phyloP scores from a whole-genome alignment of 2,113 vertebrate genomes.

The Emydocephalus ijimae region DNA sequence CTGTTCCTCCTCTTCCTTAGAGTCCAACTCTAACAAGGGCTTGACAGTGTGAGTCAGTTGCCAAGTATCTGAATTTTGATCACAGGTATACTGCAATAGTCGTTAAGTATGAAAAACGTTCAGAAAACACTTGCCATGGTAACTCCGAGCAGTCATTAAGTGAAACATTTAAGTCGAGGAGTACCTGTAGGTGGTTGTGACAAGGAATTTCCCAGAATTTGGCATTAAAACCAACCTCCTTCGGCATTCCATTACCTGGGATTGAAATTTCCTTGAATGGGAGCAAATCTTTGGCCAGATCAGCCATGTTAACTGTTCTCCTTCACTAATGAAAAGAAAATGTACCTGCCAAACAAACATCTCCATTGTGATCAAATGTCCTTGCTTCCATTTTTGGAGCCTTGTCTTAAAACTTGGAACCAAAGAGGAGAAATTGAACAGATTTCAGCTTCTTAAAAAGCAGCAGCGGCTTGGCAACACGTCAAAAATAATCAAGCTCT shows the following conservation, averaged over 20 bases:
- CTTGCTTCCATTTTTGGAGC: not conserved
- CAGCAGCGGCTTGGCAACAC: not conserved
- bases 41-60: too few relatives aligned
- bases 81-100: too few relatives aligned
- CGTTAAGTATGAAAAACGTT: too few relatives aligned
- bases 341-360: not conserved
- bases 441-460: not conserved
- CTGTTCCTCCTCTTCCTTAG: too few relatives aligned
- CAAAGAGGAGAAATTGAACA: not conserved
- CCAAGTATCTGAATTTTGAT: too few relatives aligned
- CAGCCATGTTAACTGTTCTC: not conserved
- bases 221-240: too few relatives aligned
- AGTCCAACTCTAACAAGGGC: too few relatives aligned
- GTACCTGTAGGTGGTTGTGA: accelerated
- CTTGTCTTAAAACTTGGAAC: not conserved
- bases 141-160: too few relatives aligned
- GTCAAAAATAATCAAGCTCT: not conserved
- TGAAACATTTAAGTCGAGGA: too few relatives aligned
- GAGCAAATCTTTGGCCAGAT: not conserved
- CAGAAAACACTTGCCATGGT: too few relatives aligned
- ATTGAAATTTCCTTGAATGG: not conserved
- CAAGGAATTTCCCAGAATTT: not conserved
- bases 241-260: not conserved
- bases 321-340: not conserved
- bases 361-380: not conserved